Base-by-base conservation (phyloP, 2,797 vertebrate species). In the Syndactyla subalaris region DNA sequence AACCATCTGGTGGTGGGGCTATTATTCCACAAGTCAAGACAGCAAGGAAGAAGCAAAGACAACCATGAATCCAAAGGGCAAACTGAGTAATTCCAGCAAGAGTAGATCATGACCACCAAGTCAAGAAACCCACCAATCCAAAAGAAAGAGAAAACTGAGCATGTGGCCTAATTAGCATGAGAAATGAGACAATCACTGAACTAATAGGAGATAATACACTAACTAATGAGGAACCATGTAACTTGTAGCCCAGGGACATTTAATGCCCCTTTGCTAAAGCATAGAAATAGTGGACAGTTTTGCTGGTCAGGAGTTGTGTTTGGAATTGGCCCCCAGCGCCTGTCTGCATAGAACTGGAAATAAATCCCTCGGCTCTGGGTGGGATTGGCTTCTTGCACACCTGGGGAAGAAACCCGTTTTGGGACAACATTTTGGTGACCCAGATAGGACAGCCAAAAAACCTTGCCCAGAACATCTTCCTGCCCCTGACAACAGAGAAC, bases 301-400 rank as follows among this genome's bases (percentile, higher is more conserved):
- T 75, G 41, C 22, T 32, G 3, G 0, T 4, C 12, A 16, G 38
- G 23, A 8, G 29, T 32, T 87, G n/a, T 0, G 0, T 2, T 46
- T n/a, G n/a, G 30, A 17, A 27, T 36, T 36, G 70, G 54, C 30
- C 12, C 24, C 55, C 1, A 4, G 49, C 2, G 2, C 41, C 32
- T 6, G 6, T 48, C 1, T 4, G 32, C 2, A 3, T 22, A 12
- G 55, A 48, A 32, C 62, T 49, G 48, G n/a, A 55, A 67, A 81
- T 23, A 39, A 48, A 39, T n/a, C 29, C 34, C 18, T 36, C 4
- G 0, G 26, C 55, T 62, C 55, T 24, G 55, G 19, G 29, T 58
- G 45, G 59, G 70, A 23, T 34, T 30, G 6, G 57, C 15, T 32
- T 43, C 36, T 27, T 27, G 43, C 51, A 65, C 36, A 23, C 4